These are phyloP conservation scores for Vulpes lagopus DNA, from an alignment of 2,113 vertebrate genomes.

Conservation along the genomic window DNA sequence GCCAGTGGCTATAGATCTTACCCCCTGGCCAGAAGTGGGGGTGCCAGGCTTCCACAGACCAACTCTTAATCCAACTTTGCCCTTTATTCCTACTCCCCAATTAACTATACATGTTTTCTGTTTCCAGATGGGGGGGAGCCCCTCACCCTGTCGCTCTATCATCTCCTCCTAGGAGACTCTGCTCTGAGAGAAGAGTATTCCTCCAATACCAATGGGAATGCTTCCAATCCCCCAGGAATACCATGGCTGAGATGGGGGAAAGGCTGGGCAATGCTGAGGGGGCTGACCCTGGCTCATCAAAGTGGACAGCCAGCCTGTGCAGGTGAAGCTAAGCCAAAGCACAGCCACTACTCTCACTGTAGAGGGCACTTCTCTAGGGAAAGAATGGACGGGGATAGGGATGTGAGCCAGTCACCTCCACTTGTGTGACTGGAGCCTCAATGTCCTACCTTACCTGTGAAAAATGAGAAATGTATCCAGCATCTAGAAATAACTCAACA, in stretches of 20 bases:
- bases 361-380: neutral
- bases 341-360: neutral
- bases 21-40: neutral
- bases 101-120: neutral
- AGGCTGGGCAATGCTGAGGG: neutral
- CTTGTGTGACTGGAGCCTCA: neutral
- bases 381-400: neutral
- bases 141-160: neutral
- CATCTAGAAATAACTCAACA: neutral
- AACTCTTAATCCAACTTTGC: neutral
- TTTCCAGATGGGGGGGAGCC: neutral
- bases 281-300: neutral
- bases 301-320: neutral
- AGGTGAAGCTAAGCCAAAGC: neutral
- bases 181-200: neutral
- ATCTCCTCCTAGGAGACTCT: neutral
- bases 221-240: neutral
- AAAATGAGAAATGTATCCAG: neutral
- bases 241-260: neutral
- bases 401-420: neutral
- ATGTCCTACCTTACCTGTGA: neutral
- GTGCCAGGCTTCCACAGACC: neutral
- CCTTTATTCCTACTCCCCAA: neutral
- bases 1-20: neutral
- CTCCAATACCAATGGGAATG: accelerated